A percentile compares a stretch with the other conserved stretches of the same genome.
Conservation (phyloP, 2,113 vertebrate species). For the Camelus bactrianus region DNA sequence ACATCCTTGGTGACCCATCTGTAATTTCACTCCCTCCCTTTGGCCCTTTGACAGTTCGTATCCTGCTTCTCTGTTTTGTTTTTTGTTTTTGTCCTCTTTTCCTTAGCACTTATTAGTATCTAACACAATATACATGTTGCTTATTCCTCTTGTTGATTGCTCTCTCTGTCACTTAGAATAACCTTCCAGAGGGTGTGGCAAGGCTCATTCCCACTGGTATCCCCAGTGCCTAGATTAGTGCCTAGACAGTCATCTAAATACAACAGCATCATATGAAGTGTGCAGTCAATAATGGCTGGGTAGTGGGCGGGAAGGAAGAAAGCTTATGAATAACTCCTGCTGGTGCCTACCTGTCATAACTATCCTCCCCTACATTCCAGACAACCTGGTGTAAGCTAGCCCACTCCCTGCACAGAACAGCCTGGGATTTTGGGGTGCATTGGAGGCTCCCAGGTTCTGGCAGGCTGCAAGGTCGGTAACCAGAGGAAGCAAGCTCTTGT, state of each 20-base stretch:
- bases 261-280: background rate
- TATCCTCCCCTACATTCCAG: background rate
- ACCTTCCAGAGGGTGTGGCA: background rate
- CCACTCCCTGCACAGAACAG: background rate
- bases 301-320: background rate
- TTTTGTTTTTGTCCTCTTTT: background rate
- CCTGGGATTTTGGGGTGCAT: conserved; percentile 6
- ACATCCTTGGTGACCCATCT: background rate
- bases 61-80: background rate
- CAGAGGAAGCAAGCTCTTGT: background rate
- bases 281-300: background rate
- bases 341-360: background rate
- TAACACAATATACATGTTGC: background rate
- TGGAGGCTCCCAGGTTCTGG: background rate
- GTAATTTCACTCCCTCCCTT: background rate
- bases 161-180: background rate
- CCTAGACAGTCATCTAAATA: background rate
- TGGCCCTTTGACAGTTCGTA: background rate
- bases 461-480: background rate
- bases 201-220: background rate
- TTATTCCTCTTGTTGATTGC: background rate
- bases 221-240: background rate
- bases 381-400: background rate
- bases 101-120: background rate
- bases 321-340: background rate